phyloP scores from a whole-genome alignment of 2,797 vertebrate species.

The Poecilia wingei region DNA sequence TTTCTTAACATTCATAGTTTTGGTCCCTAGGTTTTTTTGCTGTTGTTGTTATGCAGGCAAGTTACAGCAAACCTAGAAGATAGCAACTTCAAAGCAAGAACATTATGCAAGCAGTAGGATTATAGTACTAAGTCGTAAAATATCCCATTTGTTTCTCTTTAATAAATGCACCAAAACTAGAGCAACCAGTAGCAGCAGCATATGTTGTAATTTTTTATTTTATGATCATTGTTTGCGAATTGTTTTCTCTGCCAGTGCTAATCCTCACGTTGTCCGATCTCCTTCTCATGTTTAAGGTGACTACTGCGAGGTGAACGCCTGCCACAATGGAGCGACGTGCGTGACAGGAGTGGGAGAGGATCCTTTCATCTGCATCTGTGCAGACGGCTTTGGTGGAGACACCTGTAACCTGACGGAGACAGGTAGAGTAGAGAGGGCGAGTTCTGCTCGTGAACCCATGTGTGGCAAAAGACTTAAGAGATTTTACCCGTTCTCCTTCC shows the following conservation, averaged over 20 bases:
- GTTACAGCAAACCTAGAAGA: background rate
- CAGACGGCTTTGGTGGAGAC: conserved; percentile 87
- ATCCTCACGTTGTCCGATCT: background rate
- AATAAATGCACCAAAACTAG: background rate
- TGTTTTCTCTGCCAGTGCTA: background rate
- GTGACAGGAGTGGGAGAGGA: conserved; percentile 82
- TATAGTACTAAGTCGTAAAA: background rate
- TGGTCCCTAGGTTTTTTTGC: background rate
- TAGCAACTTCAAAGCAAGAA: background rate
- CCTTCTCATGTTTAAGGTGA: conserved; percentile 83
- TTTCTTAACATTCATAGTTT: background rate
- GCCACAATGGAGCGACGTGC: conserved; percentile 92
- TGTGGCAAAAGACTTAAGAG: background rate
- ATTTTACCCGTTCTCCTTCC: background rate
- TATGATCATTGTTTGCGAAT: background rate
- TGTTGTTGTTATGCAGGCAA: background rate
- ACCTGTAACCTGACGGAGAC: conserved; percentile 89
- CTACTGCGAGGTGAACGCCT: conserved; percentile 87
- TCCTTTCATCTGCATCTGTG: conserved; percentile 91
- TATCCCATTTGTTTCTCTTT: background rate
- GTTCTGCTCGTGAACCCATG: accelerated
- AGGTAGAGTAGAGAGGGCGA: conserved; percentile 72
- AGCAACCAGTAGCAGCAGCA: background rate
- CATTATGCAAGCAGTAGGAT: background rate
- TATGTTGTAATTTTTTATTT: background rate